These are phyloP conservation scores for Drosophila pectinifera DNA, from an alignment of 1,140 invertebrate species.

Conservation along the genomic window DNA sequence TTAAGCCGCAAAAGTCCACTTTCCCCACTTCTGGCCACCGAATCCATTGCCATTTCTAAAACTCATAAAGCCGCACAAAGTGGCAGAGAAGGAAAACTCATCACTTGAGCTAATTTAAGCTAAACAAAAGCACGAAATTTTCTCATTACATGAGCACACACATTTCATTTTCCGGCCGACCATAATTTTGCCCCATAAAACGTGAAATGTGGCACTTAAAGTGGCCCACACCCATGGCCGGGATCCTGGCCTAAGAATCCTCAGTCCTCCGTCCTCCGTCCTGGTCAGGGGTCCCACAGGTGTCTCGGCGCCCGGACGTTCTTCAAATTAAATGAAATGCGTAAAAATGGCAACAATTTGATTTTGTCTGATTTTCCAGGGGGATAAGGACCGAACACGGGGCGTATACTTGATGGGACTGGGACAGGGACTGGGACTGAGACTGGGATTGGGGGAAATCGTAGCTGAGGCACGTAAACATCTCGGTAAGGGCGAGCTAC, in stretches of 20 bases:
- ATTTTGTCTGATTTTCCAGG: slow-evolving; percentile 79
- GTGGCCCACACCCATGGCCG: slow-evolving; percentile 62
- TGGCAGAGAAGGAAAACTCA: slow-evolving; percentile 48
- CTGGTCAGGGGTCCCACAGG: slow-evolving; percentile 62
- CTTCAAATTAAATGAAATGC: slow-evolving; percentile 84
- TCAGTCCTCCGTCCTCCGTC: slow-evolving; percentile 1
- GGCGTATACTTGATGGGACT: slow-evolving; percentile 24
- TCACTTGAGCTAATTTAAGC: slow-evolving; percentile 75
- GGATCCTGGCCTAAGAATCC: slow-evolving; percentile 11
- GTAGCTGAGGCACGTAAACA: slow-evolving; percentile 56
- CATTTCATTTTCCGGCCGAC: slow-evolving; percentile 67
- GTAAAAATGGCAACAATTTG: slow-evolving; percentile 84
- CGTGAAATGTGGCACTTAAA: slow-evolving; percentile 81
- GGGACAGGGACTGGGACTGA: slow-evolving; percentile 3
- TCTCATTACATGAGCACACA: slow-evolving; percentile 72
- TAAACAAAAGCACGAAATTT: slow-evolving; percentile 65
- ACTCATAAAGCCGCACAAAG: slow-evolving; percentile 37
- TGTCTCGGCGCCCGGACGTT: slow-evolving; percentile 60
- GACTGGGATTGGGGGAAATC: slow-evolving; percentile 15
- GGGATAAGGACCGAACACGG: slow-evolving; percentile 46
- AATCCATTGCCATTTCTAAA: slow-evolving; percentile 28
- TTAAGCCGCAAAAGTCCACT: too few species aligned
- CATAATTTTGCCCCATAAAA: slow-evolving; percentile 72
- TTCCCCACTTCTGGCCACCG: too few species aligned
- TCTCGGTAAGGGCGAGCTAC: slow-evolving; percentile 46